Base-by-base conservation (phyloP, 1,140 invertebrate genomes). In the Nebria ingens region DNA sequence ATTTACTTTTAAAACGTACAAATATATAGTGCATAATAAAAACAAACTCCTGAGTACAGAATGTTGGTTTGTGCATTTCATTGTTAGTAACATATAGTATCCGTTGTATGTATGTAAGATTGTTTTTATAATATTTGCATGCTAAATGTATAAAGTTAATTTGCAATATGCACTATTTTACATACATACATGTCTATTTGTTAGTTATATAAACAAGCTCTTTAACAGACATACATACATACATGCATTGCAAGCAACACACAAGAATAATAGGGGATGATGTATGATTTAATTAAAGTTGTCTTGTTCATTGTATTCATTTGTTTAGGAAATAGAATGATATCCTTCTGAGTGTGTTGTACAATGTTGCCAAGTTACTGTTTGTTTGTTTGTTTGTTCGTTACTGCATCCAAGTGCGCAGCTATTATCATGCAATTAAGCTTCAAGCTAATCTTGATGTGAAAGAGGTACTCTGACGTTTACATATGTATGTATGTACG, bases 211-310 rank as follows among this genome's bases (percentile, higher is more conserved):
- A n/a, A 34, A n/a, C 25, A 34, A 34, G 25, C n/a, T 34, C n/a
- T n/a, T 34, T 6, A 9, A 34, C 25, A 34, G n/a, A n/a, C n/a
- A 34, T 34, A 34, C 25, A 34, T 34, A 34, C n/a, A n/a, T n/a
- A 34, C n/a, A n/a, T 34, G 25, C n/a, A 34, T 34, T 6, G 25
- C 25, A 34, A 34, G n/a, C n/a, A 34, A n/a, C 6, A n/a, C 25
- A n/a, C 25, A 34, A 34, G 25, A 34, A 34, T n/a, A n/a, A n/a
- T n/a, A 3, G 34, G 21, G 52, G 58, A 61, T 67, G 65, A 67
- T 67, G 60, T 67, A 67, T 66, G 58, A 62, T 66, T 67, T 67
- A 67, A 67, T 67, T 67, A 66, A 67, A 59, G 61, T 65, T 65
- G 65, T 67, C 65, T 65, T 66, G 65, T 61, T 62, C 63, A 58